Conservation (phyloP, 2,797 vertebrate genomes). For the Poeciliopsis presidionis region DNA sequence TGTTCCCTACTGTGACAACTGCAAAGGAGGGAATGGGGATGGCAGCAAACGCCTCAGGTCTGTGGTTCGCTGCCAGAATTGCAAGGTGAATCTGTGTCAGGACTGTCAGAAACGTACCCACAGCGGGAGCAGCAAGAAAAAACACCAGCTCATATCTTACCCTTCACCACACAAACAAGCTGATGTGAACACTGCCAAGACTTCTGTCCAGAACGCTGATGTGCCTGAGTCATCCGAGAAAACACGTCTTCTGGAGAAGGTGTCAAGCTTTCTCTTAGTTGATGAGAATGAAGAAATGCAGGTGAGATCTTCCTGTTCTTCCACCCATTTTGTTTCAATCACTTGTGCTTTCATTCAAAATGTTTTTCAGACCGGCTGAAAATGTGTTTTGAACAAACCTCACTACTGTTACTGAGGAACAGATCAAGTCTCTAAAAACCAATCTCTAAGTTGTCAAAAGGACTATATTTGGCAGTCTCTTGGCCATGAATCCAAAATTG, state of each 20-base stretch:
- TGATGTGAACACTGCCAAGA: slow-evolving; percentile 70
- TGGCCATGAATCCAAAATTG: background rate
- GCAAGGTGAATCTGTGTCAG: slow-evolving; percentile 93
- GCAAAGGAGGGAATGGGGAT: slow-evolving; percentile 86
- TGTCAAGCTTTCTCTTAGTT: slow-evolving; percentile 93
- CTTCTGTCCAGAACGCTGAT: slow-evolving; percentile 55
- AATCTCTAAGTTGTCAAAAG: background rate
- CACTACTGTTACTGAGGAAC: background rate
- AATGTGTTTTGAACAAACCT: background rate
- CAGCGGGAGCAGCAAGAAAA: slow-evolving; percentile 91
- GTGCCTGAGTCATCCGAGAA: slow-evolving; percentile 79
- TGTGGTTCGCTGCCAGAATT: slow-evolving; percentile 91
- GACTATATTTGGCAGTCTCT: background rate
- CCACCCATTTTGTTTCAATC: background rate
- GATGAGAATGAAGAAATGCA: slow-evolving; percentile 97
- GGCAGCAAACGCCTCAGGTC: slow-evolving; percentile 83
- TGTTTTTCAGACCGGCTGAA: background rate
- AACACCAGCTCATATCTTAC: slow-evolving; percentile 88
- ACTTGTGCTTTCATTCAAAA: background rate
- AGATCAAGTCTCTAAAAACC: background rate
- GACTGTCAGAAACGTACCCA: slow-evolving; percentile 98
- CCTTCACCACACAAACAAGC: slow-evolving; percentile 79
- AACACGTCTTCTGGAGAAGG: slow-evolving; percentile 86
- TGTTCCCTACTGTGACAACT: slow-evolving; percentile 91
- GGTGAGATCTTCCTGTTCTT: slow-evolving; percentile 74